Evolutionary conservation across 2,888 invertebrate genomes (phyloP).

Genomic region (Brachynemurus nebulosus): DNA sequence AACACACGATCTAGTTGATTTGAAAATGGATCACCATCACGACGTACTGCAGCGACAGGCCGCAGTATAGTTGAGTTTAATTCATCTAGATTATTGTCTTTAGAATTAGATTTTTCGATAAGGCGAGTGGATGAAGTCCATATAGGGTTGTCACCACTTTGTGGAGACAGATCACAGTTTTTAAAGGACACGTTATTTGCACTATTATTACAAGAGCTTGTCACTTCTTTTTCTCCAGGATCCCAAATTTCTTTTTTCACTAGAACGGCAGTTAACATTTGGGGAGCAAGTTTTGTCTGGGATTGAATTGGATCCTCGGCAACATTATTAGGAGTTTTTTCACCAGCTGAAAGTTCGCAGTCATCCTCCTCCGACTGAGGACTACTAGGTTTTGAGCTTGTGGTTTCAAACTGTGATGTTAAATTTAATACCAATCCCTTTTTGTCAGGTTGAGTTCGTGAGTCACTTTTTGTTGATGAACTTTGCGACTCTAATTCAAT

Average conservation of each 20-base stretch:
- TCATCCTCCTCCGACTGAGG: slow-evolving; percentile 18
- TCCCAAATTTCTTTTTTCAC: slow-evolving; percentile 53
- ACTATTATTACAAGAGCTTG: slow-evolving; percentile 10
- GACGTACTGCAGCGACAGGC: slow-evolving; percentile 24
- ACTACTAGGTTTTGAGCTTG: slow-evolving; percentile 29
- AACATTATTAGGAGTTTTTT: slow-evolving; percentile 16
- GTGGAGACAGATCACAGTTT: slow-evolving; percentile 26
- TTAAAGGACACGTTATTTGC: slow-evolving; percentile 25
- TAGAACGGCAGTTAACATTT: slow-evolving; percentile 24
- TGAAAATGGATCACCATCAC: slow-evolving; percentile 48
- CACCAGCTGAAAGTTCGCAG: slow-evolving; percentile 19
- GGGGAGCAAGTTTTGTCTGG: slow-evolving; percentile 20
- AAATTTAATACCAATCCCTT: slow-evolving; percentile 39
- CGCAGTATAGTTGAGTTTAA: slow-evolving; percentile 16
- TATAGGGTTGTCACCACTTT: slow-evolving; percentile 32
- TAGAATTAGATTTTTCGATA: slow-evolving; percentile 20
- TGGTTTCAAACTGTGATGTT: slow-evolving; percentile 39
- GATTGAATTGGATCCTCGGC: slow-evolving; percentile 15
- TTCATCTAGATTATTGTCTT: slow-evolving; percentile 19
- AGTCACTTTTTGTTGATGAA: slow-evolving; percentile 11
- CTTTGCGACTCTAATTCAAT: slow-evolving; percentile 47
- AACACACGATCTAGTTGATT: slow-evolving; percentile 55
- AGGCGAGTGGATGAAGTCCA: slow-evolving; percentile 32
- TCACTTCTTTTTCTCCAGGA: slow-evolving; percentile 38
- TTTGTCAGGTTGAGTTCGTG: slow-evolving; percentile 15